phyloP scores from a whole-genome alignment of 2,797 vertebrate species.

The Paedocypris micromegethes region DNA sequence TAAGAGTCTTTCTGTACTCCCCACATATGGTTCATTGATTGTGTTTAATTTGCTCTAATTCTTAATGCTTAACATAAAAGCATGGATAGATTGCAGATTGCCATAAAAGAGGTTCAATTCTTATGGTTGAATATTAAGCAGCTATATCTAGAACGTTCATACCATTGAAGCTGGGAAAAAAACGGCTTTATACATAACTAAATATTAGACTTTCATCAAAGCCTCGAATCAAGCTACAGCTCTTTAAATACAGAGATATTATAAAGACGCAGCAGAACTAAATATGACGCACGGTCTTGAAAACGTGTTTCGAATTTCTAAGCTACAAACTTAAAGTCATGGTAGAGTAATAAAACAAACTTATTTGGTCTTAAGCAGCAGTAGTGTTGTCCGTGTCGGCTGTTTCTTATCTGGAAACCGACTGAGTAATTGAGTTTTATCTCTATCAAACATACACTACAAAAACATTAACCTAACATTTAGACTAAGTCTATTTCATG shows the following conservation, averaged over 20 bases:
- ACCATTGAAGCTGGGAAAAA: constrained; percentile 7
- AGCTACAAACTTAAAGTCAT: too few species aligned
- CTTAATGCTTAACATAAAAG: constrained; percentile 35
- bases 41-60: constrained; percentile 33
- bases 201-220: constrained; percentile 10
- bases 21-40: constrained; percentile 19
- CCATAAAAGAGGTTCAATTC: constrained; percentile 20
- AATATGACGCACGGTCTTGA: too few species aligned
- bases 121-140: constrained; percentile 25
- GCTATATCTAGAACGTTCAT: constrained; percentile 19
- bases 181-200: constrained; percentile 2
- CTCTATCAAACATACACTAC: constrained; percentile 18
- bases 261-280: too few species aligned
- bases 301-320: too few species aligned
- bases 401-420: constrained; percentile 22
- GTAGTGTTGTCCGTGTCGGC: neutral
- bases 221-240: neutral
- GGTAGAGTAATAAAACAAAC: too few species aligned
- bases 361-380: neutral
- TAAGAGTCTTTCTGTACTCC: constrained; percentile 18
- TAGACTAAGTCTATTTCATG: constrained; percentile 16
- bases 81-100: constrained; percentile 41
- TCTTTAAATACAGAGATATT: too few species aligned
- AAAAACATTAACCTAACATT: constrained; percentile 30
- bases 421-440: constrained; percentile 19